Conservation (phyloP, 2,888 invertebrate species). For the Hofmannophila pseudospretella region DNA sequence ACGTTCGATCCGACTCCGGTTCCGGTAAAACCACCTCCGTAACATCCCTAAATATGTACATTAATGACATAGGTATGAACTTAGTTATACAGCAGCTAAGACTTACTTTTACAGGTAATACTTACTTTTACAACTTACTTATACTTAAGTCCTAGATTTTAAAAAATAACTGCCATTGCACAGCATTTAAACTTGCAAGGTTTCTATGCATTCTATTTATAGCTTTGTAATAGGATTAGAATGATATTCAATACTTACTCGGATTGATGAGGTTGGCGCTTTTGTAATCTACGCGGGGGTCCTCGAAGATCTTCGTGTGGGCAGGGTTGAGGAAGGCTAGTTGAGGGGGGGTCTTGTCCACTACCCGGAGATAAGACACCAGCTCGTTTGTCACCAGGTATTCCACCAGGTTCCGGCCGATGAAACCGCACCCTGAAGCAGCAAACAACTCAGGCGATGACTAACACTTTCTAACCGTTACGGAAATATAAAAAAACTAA, state of each 20-base stretch:
- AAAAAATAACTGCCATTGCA: not conserved
- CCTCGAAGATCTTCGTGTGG: slow-evolving; percentile 85
- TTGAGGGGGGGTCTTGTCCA: slow-evolving; percentile 96
- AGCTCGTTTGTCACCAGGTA: slow-evolving; percentile 88
- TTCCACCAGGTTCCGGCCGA: slow-evolving; percentile 91
- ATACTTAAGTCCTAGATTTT: no score
- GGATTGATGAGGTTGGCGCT: slow-evolving; percentile 94
- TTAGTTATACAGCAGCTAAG: no score
- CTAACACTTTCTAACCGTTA: slow-evolving; percentile 66
- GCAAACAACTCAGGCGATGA: slow-evolving; percentile 48
- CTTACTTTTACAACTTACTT: no score
- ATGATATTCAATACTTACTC: slow-evolving; percentile 76
- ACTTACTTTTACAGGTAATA: no score
- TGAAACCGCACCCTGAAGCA: slow-evolving; percentile 92
- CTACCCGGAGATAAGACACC: slow-evolving; percentile 85
- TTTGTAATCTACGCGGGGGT: slow-evolving; percentile 88
- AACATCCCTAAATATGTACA: no score
- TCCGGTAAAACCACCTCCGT: no score
- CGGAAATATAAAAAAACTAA: slow-evolving; percentile 28
- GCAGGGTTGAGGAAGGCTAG: slow-evolving; percentile 91
- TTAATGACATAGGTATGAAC: no score
- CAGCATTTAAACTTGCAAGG: not conserved
- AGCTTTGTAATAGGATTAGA: no score
- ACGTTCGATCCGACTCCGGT: no score
- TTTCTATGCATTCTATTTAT: no score